A percentile compares a stretch with the other conserved stretches of the same genome.
phyloP scores from a whole-genome alignment of 2,113 vertebrate genomes.

The Noctilio leporinus region DNA sequence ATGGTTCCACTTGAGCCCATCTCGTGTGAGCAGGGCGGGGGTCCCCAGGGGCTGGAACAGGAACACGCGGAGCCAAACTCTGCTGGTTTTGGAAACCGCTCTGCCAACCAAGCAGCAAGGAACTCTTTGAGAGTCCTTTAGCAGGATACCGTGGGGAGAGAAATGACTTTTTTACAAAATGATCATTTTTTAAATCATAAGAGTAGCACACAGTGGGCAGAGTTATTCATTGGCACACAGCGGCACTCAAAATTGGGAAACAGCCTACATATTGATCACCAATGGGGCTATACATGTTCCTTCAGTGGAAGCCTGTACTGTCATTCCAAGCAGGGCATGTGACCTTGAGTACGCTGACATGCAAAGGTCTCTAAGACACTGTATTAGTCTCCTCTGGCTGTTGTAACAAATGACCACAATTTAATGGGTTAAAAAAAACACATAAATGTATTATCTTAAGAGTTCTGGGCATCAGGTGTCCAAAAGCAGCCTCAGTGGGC shows the following conservation, averaged over 20 bases:
- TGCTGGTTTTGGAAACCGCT: background rate
- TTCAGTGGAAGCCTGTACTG: accelerated
- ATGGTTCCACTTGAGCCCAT: background rate
- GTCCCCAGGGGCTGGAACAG: background rate
- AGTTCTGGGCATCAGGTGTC: background rate
- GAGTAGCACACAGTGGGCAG: background rate
- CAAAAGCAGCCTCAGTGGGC: background rate
- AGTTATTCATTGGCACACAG: background rate
- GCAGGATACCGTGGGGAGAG: background rate
- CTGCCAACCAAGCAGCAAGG: background rate
- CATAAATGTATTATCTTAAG: background rate
- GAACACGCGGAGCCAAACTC: background rate
- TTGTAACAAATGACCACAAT: background rate
- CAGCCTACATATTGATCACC: background rate
- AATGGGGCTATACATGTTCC: background rate
- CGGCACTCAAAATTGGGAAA: background rate
- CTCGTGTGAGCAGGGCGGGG: background rate
- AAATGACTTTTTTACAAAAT: background rate
- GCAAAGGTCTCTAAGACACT: accelerated
- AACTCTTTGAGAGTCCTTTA: background rate
- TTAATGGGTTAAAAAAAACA: background rate
- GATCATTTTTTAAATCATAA: background rate
- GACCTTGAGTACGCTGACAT: accelerated
- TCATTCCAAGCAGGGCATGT: background rate
- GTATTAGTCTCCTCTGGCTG: background rate